Percentiles rank a stretch among this genome's conserved stretches.
Evolutionary conservation across 1,140 invertebrate species (phyloP).

Genomic region (Philotrypesis tridentata): DNA sequence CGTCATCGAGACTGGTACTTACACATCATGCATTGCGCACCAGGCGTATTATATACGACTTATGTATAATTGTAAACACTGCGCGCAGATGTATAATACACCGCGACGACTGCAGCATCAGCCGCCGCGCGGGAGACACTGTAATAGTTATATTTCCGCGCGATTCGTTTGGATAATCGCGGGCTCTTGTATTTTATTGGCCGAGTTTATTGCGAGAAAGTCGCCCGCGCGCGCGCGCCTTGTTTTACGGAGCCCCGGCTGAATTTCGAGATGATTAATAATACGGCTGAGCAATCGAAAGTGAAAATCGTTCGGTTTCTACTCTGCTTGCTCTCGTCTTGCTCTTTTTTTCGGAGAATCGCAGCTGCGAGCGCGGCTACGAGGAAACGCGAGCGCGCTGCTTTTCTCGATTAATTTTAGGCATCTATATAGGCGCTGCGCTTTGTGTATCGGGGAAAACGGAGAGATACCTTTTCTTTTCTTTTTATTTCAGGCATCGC

Average conservation of each 20-base stretch:
- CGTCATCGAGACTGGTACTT: conserved; percentile 73
- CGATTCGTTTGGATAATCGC: neutral
- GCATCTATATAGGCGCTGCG: neutral
- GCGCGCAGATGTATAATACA: too few relatives aligned
- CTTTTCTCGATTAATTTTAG: neutral
- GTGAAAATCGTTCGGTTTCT: neutral
- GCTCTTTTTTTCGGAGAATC: neutral
- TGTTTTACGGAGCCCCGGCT: neutral
- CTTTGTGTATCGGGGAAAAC: too few relatives aligned
- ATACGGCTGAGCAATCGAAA: neutral
- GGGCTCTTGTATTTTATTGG: neutral
- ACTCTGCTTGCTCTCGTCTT: neutral
- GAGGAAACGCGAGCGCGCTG: too few relatives aligned
- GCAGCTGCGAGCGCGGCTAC: too few relatives aligned
- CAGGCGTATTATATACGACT: too few relatives aligned
- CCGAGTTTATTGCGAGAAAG: neutral
- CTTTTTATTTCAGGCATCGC: neutral
- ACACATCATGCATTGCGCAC: too few relatives aligned
- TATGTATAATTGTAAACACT: too few relatives aligned
- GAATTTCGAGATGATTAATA: neutral
- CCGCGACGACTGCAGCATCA: too few relatives aligned
- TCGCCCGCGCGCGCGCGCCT: too few relatives aligned
- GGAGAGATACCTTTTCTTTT: neutral
- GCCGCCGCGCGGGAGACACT: too few relatives aligned
- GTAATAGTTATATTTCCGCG: neutral